Percentiles rank a stretch among this genome's conserved stretches.
These are phyloP conservation scores for Eupithecia tripunctaria DNA, from an alignment of 2,888 invertebrate species.

Conservation along the genomic window DNA sequence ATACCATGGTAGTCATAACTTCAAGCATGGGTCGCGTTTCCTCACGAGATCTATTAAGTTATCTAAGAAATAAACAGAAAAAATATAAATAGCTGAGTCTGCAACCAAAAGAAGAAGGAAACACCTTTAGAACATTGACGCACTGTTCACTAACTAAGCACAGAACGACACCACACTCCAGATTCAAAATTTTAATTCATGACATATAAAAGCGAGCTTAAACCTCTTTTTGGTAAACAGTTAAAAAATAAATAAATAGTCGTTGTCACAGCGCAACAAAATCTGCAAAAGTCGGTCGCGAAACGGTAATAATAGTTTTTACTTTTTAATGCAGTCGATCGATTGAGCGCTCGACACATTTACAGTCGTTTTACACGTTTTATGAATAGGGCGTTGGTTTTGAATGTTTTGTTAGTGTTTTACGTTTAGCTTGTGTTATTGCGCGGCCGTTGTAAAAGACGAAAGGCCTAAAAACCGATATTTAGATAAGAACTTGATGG, in stretches of 20 bases:
- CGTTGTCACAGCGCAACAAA: slow-evolving; percentile 70
- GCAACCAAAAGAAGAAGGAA: slow-evolving; percentile 75
- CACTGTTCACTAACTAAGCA: slow-evolving; percentile 81
- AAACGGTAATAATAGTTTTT: slow-evolving; percentile 76
- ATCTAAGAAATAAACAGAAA: slow-evolving; percentile 61
- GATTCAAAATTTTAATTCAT: slow-evolving; percentile 49
- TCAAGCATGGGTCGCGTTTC: slow-evolving; percentile 84
- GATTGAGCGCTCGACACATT: slow-evolving; percentile 74
- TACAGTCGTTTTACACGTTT: slow-evolving; percentile 63
- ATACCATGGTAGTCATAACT: slow-evolving; percentile 85
- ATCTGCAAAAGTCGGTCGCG: slow-evolving; percentile 69
- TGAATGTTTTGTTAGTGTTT: slow-evolving; percentile 48
- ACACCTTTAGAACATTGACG: slow-evolving; percentile 72
- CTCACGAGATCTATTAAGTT: slow-evolving; percentile 71
- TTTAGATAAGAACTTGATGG: slow-evolving; percentile 77
- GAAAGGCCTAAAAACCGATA: slow-evolving; percentile 71
- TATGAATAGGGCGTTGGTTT: slow-evolving; percentile 52
- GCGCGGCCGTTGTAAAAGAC: slow-evolving; percentile 68
- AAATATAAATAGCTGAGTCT: slow-evolving; percentile 68
- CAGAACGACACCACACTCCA: slow-evolving; percentile 72
- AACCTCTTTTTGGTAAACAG: slow-evolving; percentile 53
- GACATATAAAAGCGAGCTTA: slow-evolving; percentile 56
- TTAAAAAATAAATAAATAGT: slow-evolving; percentile 57
- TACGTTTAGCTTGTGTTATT: slow-evolving; percentile 58
- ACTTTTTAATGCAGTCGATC: slow-evolving; percentile 81